Evolutionary conservation across 1,140 invertebrate species (phyloP).

Genomic region (Sarcophaga bullata): DNA sequence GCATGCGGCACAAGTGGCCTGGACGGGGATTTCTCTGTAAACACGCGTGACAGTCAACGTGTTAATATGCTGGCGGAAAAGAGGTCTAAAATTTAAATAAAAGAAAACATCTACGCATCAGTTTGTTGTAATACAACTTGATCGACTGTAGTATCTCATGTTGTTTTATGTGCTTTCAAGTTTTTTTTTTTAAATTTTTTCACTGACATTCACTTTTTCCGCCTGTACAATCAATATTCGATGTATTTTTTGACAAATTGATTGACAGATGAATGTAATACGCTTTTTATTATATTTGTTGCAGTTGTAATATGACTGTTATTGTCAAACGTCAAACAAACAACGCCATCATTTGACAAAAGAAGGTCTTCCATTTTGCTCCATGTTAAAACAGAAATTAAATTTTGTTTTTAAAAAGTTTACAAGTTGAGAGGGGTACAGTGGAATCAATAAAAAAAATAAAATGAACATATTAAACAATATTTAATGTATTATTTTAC

Average conservation of each 20-base stretch:
- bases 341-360: conserved; percentile 18
- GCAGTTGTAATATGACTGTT: not conserved
- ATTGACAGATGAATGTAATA: conserved; percentile 10
- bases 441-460: not conserved
- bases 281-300: not conserved
- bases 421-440: too few species aligned
- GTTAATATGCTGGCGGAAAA: too few species aligned
- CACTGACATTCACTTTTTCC: not conserved
- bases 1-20: too few species aligned
- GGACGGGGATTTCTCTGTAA: too few species aligned
- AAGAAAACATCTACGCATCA: too few species aligned
- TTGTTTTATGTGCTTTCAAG: not conserved
- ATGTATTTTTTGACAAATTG: conserved; percentile 20
- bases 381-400: not conserved
- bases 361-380: not conserved
- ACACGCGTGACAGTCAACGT: too few species aligned
- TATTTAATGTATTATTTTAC: not conserved
- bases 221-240: not conserved
- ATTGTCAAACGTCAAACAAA: not conserved
- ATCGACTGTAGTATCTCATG: not conserved
- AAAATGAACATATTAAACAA: not conserved
- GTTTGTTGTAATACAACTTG: too few species aligned
- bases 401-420: too few species aligned
- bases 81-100: too few species aligned
- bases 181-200: not conserved